Evolutionary conservation across 2,113 vertebrate species (phyloP).

Genomic region (Dromaius novaehollandiae): DNA sequence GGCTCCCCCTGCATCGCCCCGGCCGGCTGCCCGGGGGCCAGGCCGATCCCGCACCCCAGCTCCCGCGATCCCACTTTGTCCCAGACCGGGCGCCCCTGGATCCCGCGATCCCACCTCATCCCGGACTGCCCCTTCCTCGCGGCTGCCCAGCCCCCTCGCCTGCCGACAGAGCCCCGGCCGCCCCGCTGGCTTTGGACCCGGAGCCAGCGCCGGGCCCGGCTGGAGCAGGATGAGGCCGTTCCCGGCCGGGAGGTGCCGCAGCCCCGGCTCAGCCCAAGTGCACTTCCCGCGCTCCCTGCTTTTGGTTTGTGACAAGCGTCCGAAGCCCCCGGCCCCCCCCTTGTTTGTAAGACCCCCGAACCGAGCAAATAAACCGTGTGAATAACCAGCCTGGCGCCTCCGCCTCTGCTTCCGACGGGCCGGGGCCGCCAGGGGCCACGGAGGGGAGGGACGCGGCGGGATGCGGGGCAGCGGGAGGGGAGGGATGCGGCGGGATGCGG

Average conservation of each 20-base stretch:
- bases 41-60: no score
- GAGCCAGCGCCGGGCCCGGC: not conserved
- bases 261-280: conserved; percentile 59
- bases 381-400: conserved; percentile 26
- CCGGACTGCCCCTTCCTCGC: no score
- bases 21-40: no score
- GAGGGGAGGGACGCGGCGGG: not conserved
- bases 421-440: not conserved
- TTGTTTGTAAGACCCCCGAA: conserved; percentile 69
- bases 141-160: no score
- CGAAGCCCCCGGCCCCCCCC: not conserved
- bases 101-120: no score
- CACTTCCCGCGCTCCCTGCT: conserved; percentile 69
- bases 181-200: not conserved
- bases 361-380: conserved; percentile 80
- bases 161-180: not conserved
- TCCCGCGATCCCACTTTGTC: no score
- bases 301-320: conserved; percentile 64
- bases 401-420: not conserved
- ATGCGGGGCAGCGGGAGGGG: no score
- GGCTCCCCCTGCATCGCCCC: no score
- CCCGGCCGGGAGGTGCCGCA: no score
- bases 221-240: not conserved
- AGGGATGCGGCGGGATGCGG: not conserved
- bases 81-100: no score